A percentile compares a stretch with the other conserved stretches of the same genome.
phyloP scores from a whole-genome alignment of 2,113 vertebrate species.

The Oncorhynchus tshawytscha region DNA sequence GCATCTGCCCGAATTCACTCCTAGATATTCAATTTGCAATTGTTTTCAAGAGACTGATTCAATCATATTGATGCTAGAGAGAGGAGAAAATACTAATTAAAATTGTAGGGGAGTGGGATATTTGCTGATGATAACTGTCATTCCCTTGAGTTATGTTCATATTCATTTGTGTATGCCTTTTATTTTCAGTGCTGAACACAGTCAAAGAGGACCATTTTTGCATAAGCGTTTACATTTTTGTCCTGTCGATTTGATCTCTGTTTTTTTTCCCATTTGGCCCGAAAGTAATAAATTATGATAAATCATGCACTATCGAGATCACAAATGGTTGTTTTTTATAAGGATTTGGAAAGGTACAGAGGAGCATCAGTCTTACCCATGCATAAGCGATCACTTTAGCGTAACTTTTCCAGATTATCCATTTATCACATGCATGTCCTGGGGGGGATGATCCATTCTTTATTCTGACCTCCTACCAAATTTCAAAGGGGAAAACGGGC shows the following conservation, averaged over 20 bases:
- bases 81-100: slow-evolving; percentile 16
- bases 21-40: slow-evolving; percentile 36
- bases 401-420: slow-evolving; percentile 52
- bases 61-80: slow-evolving; percentile 13
- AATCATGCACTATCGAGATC: slow-evolving; percentile 21
- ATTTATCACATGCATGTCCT: slow-evolving; percentile 54
- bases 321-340: neutral
- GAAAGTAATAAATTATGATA: neutral
- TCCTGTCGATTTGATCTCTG: neutral
- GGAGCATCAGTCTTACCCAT: slow-evolving; percentile 26
- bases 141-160: slow-evolving; percentile 35
- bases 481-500: slow-evolving; percentile 41
- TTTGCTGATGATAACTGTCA: slow-evolving; percentile 25
- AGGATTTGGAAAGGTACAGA: neutral
- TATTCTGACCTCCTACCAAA: slow-evolving; percentile 53
- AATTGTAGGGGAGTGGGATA: neutral
- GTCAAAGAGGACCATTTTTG: slow-evolving; percentile 18
- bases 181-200: neutral
- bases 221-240: neutral
- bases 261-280: neutral
- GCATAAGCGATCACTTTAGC: slow-evolving; percentile 48
- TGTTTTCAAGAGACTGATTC: slow-evolving; percentile 26
- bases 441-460: slow-evolving; percentile 48
- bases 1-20: slow-evolving; percentile 5
- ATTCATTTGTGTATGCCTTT: slow-evolving; percentile 32